Evolutionary conservation across 2,113 vertebrate species (phyloP), one percentile per base, ranked within the genome.

Genomic region (Pipa parva): DNA sequence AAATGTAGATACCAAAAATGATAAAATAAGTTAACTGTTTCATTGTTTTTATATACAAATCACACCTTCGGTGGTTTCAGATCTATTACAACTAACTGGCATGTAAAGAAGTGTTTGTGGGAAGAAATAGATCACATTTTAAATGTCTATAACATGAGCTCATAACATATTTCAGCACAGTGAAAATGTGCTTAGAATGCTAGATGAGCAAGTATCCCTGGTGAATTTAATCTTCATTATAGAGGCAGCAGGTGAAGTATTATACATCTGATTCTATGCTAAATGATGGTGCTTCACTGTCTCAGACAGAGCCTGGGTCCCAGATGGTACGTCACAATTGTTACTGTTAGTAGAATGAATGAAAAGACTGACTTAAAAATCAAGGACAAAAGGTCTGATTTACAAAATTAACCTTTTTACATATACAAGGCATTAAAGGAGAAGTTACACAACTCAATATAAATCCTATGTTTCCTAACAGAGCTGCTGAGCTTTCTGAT

Each of bases 221-320:
- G 66, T 61, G 66, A 54, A 69, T 69, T 42, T 60, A 17, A 33
- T 61, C 25, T 42, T 69, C 57, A 69, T 69, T 69, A 69, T 18
- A 13, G 48, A 69, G 58, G 58, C 66, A 60, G 66, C 66, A 69
- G 58, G 57, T 69, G 50, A 60, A 61, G 33, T 49, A 61, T 69
- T 69, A 59, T 59, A 25, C 46, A 18, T 45, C 59, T 61, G 48
- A 69, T 69, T 61, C 39, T 33, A 42, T 61, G 66, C 29, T 31
- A 69, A 29, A 29, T 54, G 25, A 48, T 45, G 42, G 48, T 58
- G 57, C 58, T 69, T 61, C 48, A 54, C 57, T 31, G 18, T 61
- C 26, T 22, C 25, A 61, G 27, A 58, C 54, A 18, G 29, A 20
- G 37, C 42, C 31, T 69, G 52, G 24, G 29, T 27, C 31, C 17